Evolutionary conservation across 2,888 invertebrate genomes (phyloP), one percentile per base, ranked within the genome.

Genomic region (Euphydryas editha): DNA sequence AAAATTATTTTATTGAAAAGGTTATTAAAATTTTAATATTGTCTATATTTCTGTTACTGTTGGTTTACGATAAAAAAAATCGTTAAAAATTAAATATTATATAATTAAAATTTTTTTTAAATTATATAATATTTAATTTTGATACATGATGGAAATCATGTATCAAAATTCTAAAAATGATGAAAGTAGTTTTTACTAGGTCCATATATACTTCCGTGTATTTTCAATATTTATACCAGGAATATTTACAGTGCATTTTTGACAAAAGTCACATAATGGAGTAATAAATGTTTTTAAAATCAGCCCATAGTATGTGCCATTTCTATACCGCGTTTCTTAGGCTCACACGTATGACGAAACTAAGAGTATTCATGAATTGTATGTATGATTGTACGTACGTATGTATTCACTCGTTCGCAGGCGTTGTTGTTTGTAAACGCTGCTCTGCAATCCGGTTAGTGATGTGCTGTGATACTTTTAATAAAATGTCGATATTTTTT

Each of bases 371-470:
- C 81, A 84, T 81, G 78, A 81, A 78, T 54, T 74, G 73, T 70
- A 69, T 71, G 65, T 79, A 79, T 82, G 85, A 81, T 78, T 74
- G 73, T 70, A 69, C 72, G 73, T 70, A 69, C 72, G 67, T 78
- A 79, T 82, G 86, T 82, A 86, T 84, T 81, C 84, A 84, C 81
- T 85, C 81, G 80, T 81, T 85, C 80, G 81, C 81, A 78, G 83
- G 78, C 81, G 73, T 79, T 72, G 81, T 81, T 87, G 89, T 88
- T 88, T 87, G 86, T 90, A 87, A 87, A 84, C 84, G 83, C 76
- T 77, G 80, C 81, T 72, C 80, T 82, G 82, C 84, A 83, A 80
- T 81, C 79, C 76, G 76, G 75, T 83, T 54, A 84, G 87, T 76
- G 83, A 70, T 77, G 77, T 76, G 68, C 60, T 24, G 18, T 6